These are phyloP conservation scores for Agonopterix heracliana DNA, from an alignment of 2,888 invertebrate genomes.

Conservation along the genomic window DNA sequence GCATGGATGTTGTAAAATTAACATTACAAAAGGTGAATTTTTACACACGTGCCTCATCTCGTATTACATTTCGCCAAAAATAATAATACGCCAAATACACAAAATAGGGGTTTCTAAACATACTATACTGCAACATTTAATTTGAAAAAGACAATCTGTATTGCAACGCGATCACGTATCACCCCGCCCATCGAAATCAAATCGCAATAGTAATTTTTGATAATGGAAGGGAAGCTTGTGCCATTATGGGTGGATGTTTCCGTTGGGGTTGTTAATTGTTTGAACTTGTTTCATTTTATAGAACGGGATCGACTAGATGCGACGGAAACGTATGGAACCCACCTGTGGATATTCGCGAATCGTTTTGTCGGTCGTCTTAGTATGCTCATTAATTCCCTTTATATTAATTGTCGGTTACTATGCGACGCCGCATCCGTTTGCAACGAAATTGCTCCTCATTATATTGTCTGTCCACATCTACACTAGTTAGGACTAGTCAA, in stretches of 20 bases:
- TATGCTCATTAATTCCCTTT: slow-evolving; percentile 39
- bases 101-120: slow-evolving; percentile 46
- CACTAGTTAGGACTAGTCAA: slow-evolving; percentile 17
- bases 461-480: slow-evolving; percentile 33
- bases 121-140: slow-evolving; percentile 49
- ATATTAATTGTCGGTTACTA: slow-evolving; percentile 58
- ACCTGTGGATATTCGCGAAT: slow-evolving; percentile 55
- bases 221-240: slow-evolving; percentile 56
- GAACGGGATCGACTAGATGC: slow-evolving; percentile 50
- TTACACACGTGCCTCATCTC: slow-evolving; percentile 62
- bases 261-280: slow-evolving; percentile 55
- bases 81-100: slow-evolving; percentile 47
- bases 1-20: slow-evolving; percentile 40
- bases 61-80: slow-evolving; percentile 55
- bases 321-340: slow-evolving; percentile 39
- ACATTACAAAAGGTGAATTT: slow-evolving; percentile 49
- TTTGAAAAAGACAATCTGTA: slow-evolving; percentile 63
- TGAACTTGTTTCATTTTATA: slow-evolving; percentile 40
- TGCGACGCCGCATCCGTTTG: slow-evolving; percentile 54
- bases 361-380: slow-evolving; percentile 38
- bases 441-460: slow-evolving; percentile 51
- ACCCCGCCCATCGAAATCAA: slow-evolving; percentile 54
- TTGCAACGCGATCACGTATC: slow-evolving; percentile 52
- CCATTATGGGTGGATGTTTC: slow-evolving; percentile 66
- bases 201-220: slow-evolving; percentile 69